Conservation (phyloP, 1,140 invertebrate species). For the Cydia splendana region DNA sequence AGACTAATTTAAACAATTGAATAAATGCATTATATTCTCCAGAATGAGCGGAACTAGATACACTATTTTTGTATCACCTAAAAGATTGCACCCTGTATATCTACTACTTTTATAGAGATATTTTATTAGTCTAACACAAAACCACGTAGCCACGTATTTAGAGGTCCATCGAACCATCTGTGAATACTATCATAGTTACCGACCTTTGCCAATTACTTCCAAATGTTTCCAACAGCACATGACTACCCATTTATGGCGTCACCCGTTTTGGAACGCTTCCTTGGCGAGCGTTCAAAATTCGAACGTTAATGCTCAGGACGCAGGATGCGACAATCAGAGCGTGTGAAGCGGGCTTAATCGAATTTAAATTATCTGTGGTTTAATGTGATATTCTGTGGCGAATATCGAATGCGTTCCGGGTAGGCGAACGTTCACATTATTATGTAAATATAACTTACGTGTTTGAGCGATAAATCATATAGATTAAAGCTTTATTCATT, state of each 20-base stretch:
- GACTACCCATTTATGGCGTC: background rate
- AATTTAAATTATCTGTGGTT: constrained; percentile 23
- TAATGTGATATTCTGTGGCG: constrained; percentile 7
- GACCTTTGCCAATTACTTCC: background rate
- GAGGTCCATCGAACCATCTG: background rate
- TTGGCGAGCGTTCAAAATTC: constrained; percentile 24
- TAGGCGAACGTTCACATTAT: background rate
- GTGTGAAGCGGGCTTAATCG: constrained; percentile 23
- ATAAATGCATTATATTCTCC: no score
- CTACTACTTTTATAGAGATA: no score
- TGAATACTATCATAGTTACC: background rate
- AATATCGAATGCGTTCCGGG: background rate
- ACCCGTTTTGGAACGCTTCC: constrained; percentile 21
- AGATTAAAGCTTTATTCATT: no score
- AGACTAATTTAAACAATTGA: no score
- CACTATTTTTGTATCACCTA: no score
- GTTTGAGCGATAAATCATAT: no score
- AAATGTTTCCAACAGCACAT: background rate
- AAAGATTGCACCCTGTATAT: no score
- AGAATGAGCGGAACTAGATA: no score
- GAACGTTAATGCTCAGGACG: constrained; percentile 13
- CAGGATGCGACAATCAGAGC: constrained; percentile 22
- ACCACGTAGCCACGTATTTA: no score
- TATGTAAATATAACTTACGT: no score
- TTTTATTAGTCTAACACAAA: no score